These are phyloP conservation scores for Luehdorfia chinensis DNA, from an alignment of 1,140 invertebrate genomes.

Conservation along the genomic window DNA sequence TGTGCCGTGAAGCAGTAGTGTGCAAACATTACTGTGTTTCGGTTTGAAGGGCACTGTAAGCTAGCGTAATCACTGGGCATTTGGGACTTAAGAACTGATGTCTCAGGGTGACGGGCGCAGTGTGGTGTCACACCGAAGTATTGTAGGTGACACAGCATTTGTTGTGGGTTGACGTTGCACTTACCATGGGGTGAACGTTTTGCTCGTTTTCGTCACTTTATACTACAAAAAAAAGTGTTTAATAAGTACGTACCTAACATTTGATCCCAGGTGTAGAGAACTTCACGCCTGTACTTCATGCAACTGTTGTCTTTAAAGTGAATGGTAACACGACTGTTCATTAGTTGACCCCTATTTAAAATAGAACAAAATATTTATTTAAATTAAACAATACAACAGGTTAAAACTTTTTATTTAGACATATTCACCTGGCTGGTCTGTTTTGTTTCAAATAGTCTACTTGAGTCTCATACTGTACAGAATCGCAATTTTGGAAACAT, in stretches of 20 bases:
- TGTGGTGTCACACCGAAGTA: too few species aligned
- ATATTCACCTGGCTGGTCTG: slow-evolving; percentile 23
- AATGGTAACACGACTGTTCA: slow-evolving; percentile 34
- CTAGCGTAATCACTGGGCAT: too few species aligned
- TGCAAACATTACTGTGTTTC: too few species aligned
- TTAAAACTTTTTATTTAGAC: background rate
- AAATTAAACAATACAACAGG: background rate
- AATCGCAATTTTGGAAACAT: slow-evolving; percentile 57
- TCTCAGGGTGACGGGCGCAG: too few species aligned
- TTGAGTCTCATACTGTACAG: slow-evolving; percentile 51
- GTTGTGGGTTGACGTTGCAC: too few species aligned
- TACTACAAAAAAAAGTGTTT: too few species aligned
- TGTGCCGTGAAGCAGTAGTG: too few species aligned
- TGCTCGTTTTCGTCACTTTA: too few species aligned
- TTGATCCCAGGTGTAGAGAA: slow-evolving; percentile 66
- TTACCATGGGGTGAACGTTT: too few species aligned
- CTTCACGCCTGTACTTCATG: slow-evolving; percentile 60
- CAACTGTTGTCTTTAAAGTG: slow-evolving; percentile 53
- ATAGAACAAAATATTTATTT: slow-evolving; percentile 5
- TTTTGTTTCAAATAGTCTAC: slow-evolving; percentile 34
- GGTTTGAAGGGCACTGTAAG: too few species aligned
- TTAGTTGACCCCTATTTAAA: slow-evolving; percentile 24
- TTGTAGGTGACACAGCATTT: too few species aligned
- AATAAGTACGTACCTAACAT: slow-evolving; percentile 49
- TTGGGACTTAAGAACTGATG: too few species aligned